Evolutionary conservation across 2,888 invertebrate species (phyloP).

Genomic region (Harpalus rufipes): DNA sequence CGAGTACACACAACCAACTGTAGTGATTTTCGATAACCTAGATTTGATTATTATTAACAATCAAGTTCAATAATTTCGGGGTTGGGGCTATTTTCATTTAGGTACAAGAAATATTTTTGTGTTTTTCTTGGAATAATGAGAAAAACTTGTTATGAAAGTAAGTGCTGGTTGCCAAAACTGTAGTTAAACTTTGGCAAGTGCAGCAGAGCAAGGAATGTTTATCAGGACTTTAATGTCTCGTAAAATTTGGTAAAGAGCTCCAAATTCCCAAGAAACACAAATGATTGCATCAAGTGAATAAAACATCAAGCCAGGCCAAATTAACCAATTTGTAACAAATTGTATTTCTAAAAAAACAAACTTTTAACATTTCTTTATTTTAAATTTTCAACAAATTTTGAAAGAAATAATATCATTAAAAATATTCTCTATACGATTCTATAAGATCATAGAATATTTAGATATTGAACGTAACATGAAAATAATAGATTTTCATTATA

Average conservation of each 20-base stretch:
- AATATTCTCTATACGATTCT: too few species aligned
- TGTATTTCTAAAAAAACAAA: too few species aligned
- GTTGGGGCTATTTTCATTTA: too few species aligned
- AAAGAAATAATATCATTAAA: background rate
- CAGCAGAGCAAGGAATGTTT: background rate
- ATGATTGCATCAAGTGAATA: constrained; percentile 22
- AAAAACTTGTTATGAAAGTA: background rate
- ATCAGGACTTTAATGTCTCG: constrained; percentile 42
- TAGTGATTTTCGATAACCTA: too few species aligned
- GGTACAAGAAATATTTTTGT: too few species aligned
- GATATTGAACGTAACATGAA: too few species aligned
- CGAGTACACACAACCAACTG: too few species aligned
- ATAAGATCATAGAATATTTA: too few species aligned
- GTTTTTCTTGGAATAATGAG: background rate
- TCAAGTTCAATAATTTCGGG: too few species aligned
- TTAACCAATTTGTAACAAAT: background rate
- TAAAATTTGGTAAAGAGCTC: constrained; percentile 25
- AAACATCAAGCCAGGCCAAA: constrained; percentile 16
- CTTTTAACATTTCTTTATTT: background rate
- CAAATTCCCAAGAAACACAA: constrained; percentile 26
- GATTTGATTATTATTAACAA: too few species aligned
- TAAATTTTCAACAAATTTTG: background rate
- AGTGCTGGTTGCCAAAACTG: background rate
- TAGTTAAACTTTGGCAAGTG: constrained; percentile 1
- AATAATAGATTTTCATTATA: too few species aligned